These are phyloP conservation scores for Drosophila equinoxialis DNA, from an alignment of 1,140 invertebrate species.

Conservation along the genomic window DNA sequence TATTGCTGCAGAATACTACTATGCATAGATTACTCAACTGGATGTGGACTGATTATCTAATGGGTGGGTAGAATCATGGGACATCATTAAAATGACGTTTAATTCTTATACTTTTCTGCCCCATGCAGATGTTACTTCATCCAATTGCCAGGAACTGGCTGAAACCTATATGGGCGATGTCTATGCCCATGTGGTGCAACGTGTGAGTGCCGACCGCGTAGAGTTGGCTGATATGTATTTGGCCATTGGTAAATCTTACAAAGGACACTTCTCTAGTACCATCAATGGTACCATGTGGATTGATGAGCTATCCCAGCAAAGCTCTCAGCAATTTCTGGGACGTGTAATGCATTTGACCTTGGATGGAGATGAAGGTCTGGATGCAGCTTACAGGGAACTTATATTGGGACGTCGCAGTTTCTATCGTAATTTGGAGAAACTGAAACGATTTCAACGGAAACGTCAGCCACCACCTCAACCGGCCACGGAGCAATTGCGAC, in stretches of 20 bases:
- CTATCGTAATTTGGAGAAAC: conserved; percentile 75
- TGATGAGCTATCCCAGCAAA: conserved; percentile 72
- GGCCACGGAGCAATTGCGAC: conserved; percentile 29
- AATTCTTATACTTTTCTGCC: background rate
- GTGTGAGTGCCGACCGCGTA: conserved; percentile 49
- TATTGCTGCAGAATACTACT: conserved; percentile 67
- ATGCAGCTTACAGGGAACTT: conserved; percentile 50
- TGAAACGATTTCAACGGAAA: conserved; percentile 49
- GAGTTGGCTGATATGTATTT: conserved; percentile 68
- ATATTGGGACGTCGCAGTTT: conserved; percentile 62
- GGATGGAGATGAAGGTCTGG: conserved; percentile 64
- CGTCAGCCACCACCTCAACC: conserved; percentile 12
- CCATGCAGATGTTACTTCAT: conserved; percentile 46
- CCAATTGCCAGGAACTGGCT: conserved; percentile 63
- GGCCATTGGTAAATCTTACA: conserved; percentile 58
- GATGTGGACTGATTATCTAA: conserved; percentile 77
- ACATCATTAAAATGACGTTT: background rate
- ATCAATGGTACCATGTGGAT: conserved; percentile 57
- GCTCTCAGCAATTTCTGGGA: conserved; percentile 61
- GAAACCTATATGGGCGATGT: conserved; percentile 61
- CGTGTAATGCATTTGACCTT: conserved; percentile 66
- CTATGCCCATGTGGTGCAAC: conserved; percentile 66
- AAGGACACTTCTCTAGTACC: conserved; percentile 39
- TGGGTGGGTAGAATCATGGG: conserved; percentile 57
- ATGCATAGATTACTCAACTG: conserved; percentile 71